phyloP scores from a whole-genome alignment of 2,888 invertebrate genomes.

The Drosophila borborema region DNA sequence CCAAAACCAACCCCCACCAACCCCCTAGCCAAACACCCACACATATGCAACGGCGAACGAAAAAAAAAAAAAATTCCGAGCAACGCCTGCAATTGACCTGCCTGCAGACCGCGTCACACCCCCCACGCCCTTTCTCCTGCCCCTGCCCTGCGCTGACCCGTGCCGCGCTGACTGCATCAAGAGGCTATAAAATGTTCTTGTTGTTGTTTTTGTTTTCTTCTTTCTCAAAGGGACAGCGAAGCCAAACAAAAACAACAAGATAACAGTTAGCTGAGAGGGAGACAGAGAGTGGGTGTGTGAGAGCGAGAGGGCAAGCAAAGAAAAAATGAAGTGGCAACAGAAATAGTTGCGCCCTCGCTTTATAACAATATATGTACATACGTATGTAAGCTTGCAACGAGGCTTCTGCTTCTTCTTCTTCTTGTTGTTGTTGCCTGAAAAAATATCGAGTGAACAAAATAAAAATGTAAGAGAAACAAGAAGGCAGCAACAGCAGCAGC shows the following conservation, averaged over 20 bases:
- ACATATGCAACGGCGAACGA: slow-evolving; percentile 39
- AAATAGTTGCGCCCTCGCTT: slow-evolving; percentile 68
- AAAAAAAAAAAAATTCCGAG: slow-evolving; percentile 61
- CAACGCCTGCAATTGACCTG: slow-evolving; percentile 76
- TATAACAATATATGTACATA: slow-evolving; percentile 28
- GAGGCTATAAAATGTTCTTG: slow-evolving; percentile 61
- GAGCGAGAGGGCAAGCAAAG: not conserved
- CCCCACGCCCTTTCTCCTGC: slow-evolving; percentile 46
- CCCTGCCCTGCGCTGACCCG: not conserved
- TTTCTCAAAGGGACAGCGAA: slow-evolving; percentile 53
- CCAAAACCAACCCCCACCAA: slow-evolving; percentile 10
- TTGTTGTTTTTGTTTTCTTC: slow-evolving; percentile 48
- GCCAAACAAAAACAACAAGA: slow-evolving; percentile 36
- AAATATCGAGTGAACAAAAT: slow-evolving; percentile 23
- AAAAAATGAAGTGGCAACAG: slow-evolving; percentile 34
- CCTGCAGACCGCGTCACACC: slow-evolving; percentile 24
- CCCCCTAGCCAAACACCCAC: slow-evolving; percentile 8
- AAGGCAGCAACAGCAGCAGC: not conserved
- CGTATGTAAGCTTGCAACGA: slow-evolving; percentile 66
- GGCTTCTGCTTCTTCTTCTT: slow-evolving; percentile 12
- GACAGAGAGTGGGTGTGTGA: not conserved
- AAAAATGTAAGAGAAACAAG: not conserved
- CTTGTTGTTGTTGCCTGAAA: slow-evolving; percentile 13
- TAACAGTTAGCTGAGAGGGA: not conserved
- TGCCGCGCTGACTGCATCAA: slow-evolving; percentile 18